Evolutionary conservation across 2,797 vertebrate genomes (phyloP), one percentile per base, ranked within the genome.

Genomic region (Tarsius wallacei): DNA sequence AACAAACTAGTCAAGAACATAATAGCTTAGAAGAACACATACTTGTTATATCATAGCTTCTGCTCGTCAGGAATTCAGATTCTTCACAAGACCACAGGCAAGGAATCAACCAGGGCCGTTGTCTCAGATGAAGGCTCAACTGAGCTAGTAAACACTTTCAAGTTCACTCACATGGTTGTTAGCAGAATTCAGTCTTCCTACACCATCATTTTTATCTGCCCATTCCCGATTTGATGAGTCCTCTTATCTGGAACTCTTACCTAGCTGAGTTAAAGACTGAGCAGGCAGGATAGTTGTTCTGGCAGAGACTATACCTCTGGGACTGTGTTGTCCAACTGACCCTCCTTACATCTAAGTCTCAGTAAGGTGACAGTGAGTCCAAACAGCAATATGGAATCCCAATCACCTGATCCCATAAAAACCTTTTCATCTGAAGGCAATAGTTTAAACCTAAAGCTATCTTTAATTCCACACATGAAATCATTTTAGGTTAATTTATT

Each of bases 401-500:
- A 36, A 42, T 0, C 2, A 6, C 42, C 42, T 42, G 42, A 42
- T 42, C 42, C 0, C 1, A 36, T 90, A 82, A 80, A 53, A 93
- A 74, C 78, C 1, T n/a, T 80, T 64, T 71, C 12, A 59, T 59
- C 24, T 85, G 70, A 49, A 85, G 13, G 5, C 24, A 31, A 31
- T 5, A 49, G 8, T 74, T 22, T 84, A 73, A 33, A 85, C 14
- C 22, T n/a, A 26, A 90, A 93, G 70, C 63, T 47, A 24, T 4
- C 63, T 78, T 90, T 22, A 11, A 81, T 87, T 70, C 14, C 3
- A 22, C 42, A 64, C 31, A 68, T 78, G 87, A 64, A 96, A 33
- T 95, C 49, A 86, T 81, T 83, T 92, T 68, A 55, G 91, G 31
- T 89, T 63, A 17, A 68, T 90, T 84, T 85, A 6, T 91, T 70